Evolutionary conservation across 2,797 vertebrate species (phyloP).

Genomic region (Apodemus agrarius): DNA sequence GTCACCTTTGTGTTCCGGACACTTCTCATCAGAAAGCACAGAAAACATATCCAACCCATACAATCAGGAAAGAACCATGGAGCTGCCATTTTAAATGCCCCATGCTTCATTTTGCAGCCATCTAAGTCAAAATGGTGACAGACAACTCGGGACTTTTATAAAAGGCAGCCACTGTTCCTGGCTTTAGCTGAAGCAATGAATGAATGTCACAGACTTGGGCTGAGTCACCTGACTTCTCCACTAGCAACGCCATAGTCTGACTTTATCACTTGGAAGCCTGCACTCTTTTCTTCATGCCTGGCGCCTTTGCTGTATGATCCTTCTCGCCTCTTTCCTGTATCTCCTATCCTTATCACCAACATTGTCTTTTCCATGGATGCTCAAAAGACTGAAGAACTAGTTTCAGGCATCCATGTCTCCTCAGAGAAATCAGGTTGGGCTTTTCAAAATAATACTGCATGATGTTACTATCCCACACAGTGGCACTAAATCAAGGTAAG

Average conservation of each 20-base stretch:
- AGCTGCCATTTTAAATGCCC: neutral
- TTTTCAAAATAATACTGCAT: neutral
- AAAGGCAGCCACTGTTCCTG: neutral
- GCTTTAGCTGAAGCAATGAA: neutral
- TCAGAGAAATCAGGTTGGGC: neutral
- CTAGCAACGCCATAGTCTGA: neutral
- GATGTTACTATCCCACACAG: neutral
- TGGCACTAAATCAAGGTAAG: neutral
- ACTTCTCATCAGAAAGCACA: neutral
- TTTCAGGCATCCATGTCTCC: too few species aligned
- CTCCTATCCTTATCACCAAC: neutral
- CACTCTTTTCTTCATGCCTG: neutral
- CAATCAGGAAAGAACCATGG: neutral
- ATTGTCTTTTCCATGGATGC: neutral
- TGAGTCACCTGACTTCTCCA: neutral
- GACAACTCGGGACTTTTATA: neutral
- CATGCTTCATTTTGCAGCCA: neutral
- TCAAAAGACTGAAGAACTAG: neutral
- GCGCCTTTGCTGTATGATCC: neutral
- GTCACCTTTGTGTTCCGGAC: neutral
- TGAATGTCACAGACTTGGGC: neutral
- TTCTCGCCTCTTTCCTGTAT: neutral
- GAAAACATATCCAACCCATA: too few species aligned
- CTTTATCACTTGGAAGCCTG: neutral
- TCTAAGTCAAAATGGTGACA: neutral